phyloP scores from a whole-genome alignment of 2,113 vertebrate genomes.

The Arothron firmamentum region DNA sequence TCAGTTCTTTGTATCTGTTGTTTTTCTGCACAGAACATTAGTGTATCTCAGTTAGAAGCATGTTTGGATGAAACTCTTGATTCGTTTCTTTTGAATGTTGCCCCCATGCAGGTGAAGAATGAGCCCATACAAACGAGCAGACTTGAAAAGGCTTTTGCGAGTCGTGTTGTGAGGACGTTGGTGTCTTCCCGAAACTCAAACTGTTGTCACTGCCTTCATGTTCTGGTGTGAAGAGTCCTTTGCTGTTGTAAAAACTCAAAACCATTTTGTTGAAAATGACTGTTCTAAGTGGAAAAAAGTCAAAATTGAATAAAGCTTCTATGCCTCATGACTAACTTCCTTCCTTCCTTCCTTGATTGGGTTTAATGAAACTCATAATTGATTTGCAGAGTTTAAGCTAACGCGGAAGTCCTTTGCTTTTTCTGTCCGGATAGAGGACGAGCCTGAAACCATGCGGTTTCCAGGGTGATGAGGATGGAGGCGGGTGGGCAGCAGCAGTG shows the following conservation, averaged over 20 bases:
- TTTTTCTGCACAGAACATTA: conserved; percentile 26
- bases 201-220: conserved; percentile 58
- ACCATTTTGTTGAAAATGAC: conserved; percentile 43
- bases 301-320: conserved; percentile 66
- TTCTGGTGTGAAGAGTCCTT: conserved; percentile 58
- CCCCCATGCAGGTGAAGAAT: conserved; percentile 18
- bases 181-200: conserved; percentile 48
- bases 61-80: conserved; percentile 31
- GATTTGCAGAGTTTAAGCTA: conserved; percentile 17
- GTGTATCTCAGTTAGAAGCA: conserved; percentile 30
- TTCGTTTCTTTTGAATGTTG: conserved; percentile 26
- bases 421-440: conserved; percentile 19
- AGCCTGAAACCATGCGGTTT: conserved; percentile 57
- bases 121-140: conserved; percentile 24
- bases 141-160: conserved; percentile 37
- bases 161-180: conserved; percentile 51
- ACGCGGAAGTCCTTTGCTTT: conserved; percentile 7
- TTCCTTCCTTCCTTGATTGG: conserved; percentile 9
- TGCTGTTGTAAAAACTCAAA: conserved; percentile 63
- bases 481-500: conserved; percentile 40
- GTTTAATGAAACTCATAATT: conserved; percentile 9
- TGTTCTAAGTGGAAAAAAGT: conserved; percentile 64
- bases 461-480: conserved; percentile 58
- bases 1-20: neutral
- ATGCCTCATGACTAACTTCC: conserved; percentile 34